Base-by-base conservation (phyloP, 2,113 vertebrate genomes). In the Trematomus loennbergii region DNA sequence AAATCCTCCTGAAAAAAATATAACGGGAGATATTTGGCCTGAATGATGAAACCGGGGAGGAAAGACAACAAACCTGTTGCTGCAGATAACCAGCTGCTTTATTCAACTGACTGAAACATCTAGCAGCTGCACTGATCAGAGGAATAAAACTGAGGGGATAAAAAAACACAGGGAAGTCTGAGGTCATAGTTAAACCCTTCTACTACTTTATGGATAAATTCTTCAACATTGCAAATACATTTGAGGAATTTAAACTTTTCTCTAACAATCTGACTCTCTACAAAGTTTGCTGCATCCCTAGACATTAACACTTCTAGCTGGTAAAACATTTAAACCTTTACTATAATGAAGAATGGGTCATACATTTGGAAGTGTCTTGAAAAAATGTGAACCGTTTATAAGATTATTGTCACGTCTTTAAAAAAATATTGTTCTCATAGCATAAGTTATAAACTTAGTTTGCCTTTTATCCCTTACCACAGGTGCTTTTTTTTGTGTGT, bases 1-100 rank as follows among this genome's bases (percentile, higher is more conserved):
- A 95, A 92, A 0, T 96, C 94, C 25, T 93, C 94, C 95, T 96
- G 83, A 88, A 90, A 84, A 84, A 82, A 89, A 89, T 80, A 81
- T 50, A 69, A 17, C 16, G 1, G 72, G 59, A 86, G 78, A 91
- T 20, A 54, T 83, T 75, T 0, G 22, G 72, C 58, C 45, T 12
- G 66, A 29, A 48, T 12, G 15, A 53, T 73, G 72, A 57, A 60
- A 65, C 58, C 6, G 40, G 20, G 53, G 78, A 77, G 82, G 82
- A 74, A 79, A 75, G 72, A 78, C 16, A 43, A 40, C 58, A 58
- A 76, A 83, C 85, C 87, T 81, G 76, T 60, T 77, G 76, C 78
- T 46, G 73, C 65, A 78, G 88, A 91, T 91, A 88, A 80, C 43
- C 75, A 59, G 49, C 67, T 15, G 71, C 33, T 83, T 61, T 11